phyloP scores from a whole-genome alignment of 2,797 vertebrate species.

The Trachops cirrhosus region DNA sequence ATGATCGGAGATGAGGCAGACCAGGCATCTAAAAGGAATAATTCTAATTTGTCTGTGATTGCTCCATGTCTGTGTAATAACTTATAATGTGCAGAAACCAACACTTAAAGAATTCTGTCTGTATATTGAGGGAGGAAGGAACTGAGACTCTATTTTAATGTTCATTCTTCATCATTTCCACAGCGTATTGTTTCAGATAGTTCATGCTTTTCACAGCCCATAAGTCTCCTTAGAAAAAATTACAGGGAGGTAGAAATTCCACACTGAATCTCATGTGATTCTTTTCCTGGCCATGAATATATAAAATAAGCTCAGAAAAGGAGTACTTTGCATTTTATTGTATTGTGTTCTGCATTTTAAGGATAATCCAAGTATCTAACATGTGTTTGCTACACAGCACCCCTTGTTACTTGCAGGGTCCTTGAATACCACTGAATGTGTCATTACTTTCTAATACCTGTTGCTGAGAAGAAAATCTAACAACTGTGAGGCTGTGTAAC shows the following conservation, averaged over 20 bases:
- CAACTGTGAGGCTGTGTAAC: slow-evolving; percentile 1
- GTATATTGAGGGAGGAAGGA: neutral
- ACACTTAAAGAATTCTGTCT: slow-evolving; percentile 1
- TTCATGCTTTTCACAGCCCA: slow-evolving; percentile 33
- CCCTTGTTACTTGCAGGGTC: neutral
- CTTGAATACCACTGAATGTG: slow-evolving; percentile 40
- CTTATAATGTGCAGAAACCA: neutral
- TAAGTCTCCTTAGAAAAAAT: slow-evolving; percentile 36
- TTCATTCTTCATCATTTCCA: slow-evolving; percentile 39
- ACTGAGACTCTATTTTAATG: slow-evolving; percentile 6
- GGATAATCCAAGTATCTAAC: slow-evolving; percentile 46
- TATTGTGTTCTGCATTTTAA: slow-evolving; percentile 45
- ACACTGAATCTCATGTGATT: slow-evolving; percentile 4
- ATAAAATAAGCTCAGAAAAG: slow-evolving; percentile 22
- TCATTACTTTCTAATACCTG: slow-evolving; percentile 1
- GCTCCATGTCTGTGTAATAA: neutral
- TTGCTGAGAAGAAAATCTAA: neutral
- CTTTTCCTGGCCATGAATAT: slow-evolving; percentile 11
- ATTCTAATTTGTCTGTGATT: neutral
- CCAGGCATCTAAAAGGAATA: neutral
- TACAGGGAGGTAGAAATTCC: neutral
- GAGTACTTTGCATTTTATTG: slow-evolving; percentile 40
- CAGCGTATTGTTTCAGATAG: slow-evolving; percentile 31
- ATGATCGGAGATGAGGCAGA: neutral
- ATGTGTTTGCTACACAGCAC: slow-evolving; percentile 2